phyloP scores from a whole-genome alignment of 2,888 invertebrate species.

The Caenorhabditis sp. region DNA sequence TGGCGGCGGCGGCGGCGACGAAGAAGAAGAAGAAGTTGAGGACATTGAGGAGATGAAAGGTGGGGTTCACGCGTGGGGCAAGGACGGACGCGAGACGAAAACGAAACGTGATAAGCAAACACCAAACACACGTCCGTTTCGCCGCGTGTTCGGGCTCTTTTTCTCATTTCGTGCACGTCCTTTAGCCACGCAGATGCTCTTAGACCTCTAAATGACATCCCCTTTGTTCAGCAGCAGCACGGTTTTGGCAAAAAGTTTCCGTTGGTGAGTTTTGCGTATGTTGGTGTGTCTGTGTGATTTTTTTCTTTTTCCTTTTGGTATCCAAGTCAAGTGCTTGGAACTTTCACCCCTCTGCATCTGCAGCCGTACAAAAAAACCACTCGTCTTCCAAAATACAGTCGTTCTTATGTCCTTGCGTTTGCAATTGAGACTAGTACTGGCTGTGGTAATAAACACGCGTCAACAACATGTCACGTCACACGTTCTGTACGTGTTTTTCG shows the following conservation, averaged over 20 bases:
- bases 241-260: too few relatives aligned
- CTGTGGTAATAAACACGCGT: conserved; percentile 36
- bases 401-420: conserved; percentile 8
- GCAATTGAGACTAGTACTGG: conserved; percentile 45
- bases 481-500: conserved; percentile 50
- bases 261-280: too few relatives aligned
- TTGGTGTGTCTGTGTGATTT: too few relatives aligned
- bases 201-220: too few relatives aligned
- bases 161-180: conserved; percentile 45
- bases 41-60: too few relatives aligned
- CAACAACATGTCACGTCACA: conserved; percentile 58
- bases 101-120: conserved; percentile 64
- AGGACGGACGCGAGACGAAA: too few relatives aligned
- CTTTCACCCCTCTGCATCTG: conserved; percentile 19
- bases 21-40: too few relatives aligned
- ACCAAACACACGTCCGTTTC: conserved; percentile 58
- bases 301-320: too few relatives aligned
- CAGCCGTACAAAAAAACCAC: too few relatives aligned
- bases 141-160: conserved; percentile 51
- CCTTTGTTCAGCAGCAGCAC: too few relatives aligned
- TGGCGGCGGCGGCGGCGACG: too few relatives aligned
- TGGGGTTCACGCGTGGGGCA: conserved; percentile 59
- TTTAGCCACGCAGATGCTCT: conserved; percentile 14
- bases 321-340: background rate
- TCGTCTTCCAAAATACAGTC: conserved; percentile 2